These are phyloP conservation scores for Vanessa cardui DNA, from an alignment of 2,888 invertebrate species.

Conservation along the genomic window DNA sequence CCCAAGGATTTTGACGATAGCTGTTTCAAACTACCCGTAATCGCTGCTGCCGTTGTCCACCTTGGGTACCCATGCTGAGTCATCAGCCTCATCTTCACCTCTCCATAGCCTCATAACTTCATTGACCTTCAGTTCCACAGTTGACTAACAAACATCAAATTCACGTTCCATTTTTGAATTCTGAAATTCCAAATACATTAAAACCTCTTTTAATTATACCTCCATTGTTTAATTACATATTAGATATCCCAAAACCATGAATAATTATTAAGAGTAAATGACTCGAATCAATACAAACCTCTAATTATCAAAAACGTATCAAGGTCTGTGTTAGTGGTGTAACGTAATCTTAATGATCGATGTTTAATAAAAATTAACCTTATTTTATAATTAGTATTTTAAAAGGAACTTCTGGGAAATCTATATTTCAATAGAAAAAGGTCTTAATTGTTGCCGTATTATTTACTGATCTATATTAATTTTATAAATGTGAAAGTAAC, in stretches of 20 bases:
- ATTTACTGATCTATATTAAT: no score
- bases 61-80: no score
- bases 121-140: no score
- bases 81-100: no score
- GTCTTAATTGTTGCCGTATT: no score
- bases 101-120: no score
- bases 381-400: neutral
- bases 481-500: no score
- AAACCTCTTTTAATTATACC: neutral
- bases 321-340: constrained; percentile 5
- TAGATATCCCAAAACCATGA: neutral
- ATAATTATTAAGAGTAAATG: constrained; percentile 11
- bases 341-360: neutral
- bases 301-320: constrained; percentile 34
- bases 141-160: neutral
- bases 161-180: neutral
- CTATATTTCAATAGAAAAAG: no score
- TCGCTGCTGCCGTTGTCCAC: no score
- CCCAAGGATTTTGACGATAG: no score
- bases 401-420: no score
- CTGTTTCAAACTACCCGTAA: no score
- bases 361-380: neutral
- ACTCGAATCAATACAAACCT: constrained; percentile 25
- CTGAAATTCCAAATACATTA: neutral
- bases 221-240: constrained; percentile 8